These are phyloP conservation scores for Lepus timidus DNA, from an alignment of 2,113 vertebrate species.

Conservation along the genomic window DNA sequence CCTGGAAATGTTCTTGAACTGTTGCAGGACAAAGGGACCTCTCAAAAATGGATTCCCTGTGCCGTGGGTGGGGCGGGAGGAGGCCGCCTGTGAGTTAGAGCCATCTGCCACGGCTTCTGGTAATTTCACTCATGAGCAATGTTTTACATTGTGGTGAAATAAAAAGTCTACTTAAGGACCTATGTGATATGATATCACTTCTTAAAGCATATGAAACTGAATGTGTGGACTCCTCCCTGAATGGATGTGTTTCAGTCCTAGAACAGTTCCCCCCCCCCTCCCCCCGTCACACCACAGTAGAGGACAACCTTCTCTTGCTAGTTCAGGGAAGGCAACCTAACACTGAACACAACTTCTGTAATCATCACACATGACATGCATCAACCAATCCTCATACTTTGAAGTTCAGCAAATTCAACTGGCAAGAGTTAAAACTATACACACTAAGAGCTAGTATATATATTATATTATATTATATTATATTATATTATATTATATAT, in stretches of 20 bases:
- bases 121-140: not conserved
- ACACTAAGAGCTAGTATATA: not conserved
- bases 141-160: not conserved
- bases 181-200: not conserved
- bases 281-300: no score
- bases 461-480: no score
- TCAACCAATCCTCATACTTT: not conserved
- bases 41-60: not conserved
- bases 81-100: not conserved
- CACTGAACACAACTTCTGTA: not conserved
- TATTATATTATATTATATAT: no score
- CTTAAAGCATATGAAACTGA: not conserved
- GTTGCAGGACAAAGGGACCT: not conserved
- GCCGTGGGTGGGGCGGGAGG: not conserved
- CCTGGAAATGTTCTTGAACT: not conserved
- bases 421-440: not conserved
- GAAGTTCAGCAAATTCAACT: not conserved
- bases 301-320: not conserved
- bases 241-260: not conserved
- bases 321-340: not conserved
- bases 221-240: no score
- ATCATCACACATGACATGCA: not conserved
- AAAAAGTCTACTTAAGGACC: not conserved
- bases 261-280: not conserved
- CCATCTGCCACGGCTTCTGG: not conserved